A percentile compares a stretch with the other conserved stretches of the same genome.
Conservation (phyloP, 2,797 vertebrate genomes). For the Sebastes oblongus region DNA sequence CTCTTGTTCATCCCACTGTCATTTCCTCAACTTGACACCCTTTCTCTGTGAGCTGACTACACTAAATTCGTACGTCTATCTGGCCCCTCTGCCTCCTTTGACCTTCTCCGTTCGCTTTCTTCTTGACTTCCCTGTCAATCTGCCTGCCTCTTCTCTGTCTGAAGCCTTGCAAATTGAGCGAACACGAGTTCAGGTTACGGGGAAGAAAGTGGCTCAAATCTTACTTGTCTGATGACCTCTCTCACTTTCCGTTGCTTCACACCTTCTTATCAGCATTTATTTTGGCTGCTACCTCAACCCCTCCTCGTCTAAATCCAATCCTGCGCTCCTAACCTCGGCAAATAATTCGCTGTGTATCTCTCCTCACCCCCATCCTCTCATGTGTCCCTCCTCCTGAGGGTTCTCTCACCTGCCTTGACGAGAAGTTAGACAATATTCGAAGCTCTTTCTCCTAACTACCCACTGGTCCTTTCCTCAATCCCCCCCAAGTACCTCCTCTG, state of each 20-base stretch:
- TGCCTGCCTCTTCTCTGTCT: slow-evolving; percentile 33
- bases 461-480: slow-evolving; percentile 32
- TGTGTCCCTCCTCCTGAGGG: not conserved
- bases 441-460: slow-evolving; percentile 32
- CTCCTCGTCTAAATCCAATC: slow-evolving; percentile 43
- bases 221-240: slow-evolving; percentile 64
- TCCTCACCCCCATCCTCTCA: slow-evolving; percentile 6
- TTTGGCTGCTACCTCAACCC: slow-evolving; percentile 45
- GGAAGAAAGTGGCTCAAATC: slow-evolving; percentile 53
- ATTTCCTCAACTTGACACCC: slow-evolving; percentile 46
- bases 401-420: slow-evolving; percentile 28
- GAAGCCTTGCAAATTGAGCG: slow-evolving; percentile 66
- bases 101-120: slow-evolving; percentile 59
- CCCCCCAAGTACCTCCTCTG: slow-evolving; percentile 28
- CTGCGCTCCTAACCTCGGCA: slow-evolving; percentile 27
- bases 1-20: slow-evolving; percentile 28
- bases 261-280: slow-evolving; percentile 55
- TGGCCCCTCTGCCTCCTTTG: slow-evolving; percentile 41
- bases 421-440: slow-evolving; percentile 29
- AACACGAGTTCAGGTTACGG: slow-evolving; percentile 39
- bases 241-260: slow-evolving; percentile 36
- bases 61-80: slow-evolving; percentile 57
- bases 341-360: slow-evolving; percentile 43
- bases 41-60: slow-evolving; percentile 44
- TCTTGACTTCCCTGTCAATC: slow-evolving; percentile 53